Evolutionary conservation across 2,888 invertebrate species (phyloP), one percentile per base, ranked within the genome.

Genomic region (Alviniconcha strummeri): DNA sequence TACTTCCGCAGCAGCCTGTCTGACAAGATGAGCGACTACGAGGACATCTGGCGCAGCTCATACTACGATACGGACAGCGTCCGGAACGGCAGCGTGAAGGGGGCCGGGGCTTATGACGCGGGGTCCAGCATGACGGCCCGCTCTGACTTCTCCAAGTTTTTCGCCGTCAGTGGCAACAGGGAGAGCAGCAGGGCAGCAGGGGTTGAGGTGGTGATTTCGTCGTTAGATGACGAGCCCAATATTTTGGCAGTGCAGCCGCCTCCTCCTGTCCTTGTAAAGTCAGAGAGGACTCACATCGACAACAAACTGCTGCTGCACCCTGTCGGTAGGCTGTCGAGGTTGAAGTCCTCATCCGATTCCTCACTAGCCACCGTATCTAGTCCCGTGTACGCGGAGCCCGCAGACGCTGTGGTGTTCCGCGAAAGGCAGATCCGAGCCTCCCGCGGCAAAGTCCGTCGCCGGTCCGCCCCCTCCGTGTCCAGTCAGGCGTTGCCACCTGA

Each of bases 11-110:
- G 97, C 93, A 96, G 97, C 1, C 95, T 98, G 64, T 96, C 97
- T 86, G 98, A 98, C 92, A 98, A 98, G 94, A 96, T 97, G 77
- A 98, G 98, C 90, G 98, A 98, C 94, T 98, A 98, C 92, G 98
- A 98, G 94, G 98, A 98, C 93, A 96, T 98, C 89, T 98, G 98
- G 98, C 89, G 89, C 64, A 82, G 82, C 71, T 86, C 85, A 8
- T 83, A 71, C 57, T 84, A 84, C 82, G 87, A 87, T 72, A 81
- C 85, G n/a, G 87, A 87, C 56, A 77, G 78, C 15, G 76, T 83
- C 19, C 19, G 84, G 55, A 84, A 86, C 71, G 81, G 69, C 78
- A 85, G 77, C 71, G 54, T 84, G 8, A 77, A 57, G 19, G 77
- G 80, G 15, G n/a, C 17, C 9, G 75, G 57, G 6, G 55, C 19